Evolutionary conservation across 1,140 invertebrate species (phyloP).

Genomic region (Drosophila jambulina): DNA sequence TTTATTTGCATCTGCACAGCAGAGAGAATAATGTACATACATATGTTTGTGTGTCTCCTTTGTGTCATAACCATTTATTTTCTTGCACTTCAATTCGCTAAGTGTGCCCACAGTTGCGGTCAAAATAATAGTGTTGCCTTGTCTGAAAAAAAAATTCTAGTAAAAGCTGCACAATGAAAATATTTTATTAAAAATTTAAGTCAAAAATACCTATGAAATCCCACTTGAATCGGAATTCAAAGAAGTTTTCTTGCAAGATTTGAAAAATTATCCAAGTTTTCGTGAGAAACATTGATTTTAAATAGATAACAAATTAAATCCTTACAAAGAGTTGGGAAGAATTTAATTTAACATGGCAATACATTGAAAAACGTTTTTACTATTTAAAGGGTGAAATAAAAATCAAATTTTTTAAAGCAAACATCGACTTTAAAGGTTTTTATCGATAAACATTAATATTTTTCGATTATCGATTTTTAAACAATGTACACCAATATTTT

Average conservation of each 20-base stretch:
- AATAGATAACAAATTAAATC: background rate
- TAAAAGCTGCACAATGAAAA: background rate
- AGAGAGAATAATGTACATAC: slow-evolving; percentile 57
- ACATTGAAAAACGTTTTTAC: no score
- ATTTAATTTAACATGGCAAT: background rate
- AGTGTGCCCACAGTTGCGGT: slow-evolving; percentile 20
- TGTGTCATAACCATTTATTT: slow-evolving; percentile 16
- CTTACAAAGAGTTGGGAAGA: background rate
- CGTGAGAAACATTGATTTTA: background rate
- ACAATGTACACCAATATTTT: no score
- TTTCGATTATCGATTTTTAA: no score
- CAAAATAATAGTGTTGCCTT: slow-evolving; percentile 35
- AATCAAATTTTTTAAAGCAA: background rate
- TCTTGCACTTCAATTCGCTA: slow-evolving; percentile 35
- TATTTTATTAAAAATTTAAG: background rate
- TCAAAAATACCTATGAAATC: background rate
- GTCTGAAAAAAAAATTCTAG: background rate
- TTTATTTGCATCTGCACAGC: slow-evolving; percentile 81
- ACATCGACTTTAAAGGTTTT: background rate
- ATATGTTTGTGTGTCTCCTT: slow-evolving; percentile 23
- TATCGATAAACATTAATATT: background rate
- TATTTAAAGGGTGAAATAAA: no score
- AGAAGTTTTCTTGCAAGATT: background rate
- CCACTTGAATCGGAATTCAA: background rate
- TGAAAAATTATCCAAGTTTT: background rate